Base-by-base conservation (phyloP, 1,140 invertebrate genomes). In the Batillaria attramentaria region DNA sequence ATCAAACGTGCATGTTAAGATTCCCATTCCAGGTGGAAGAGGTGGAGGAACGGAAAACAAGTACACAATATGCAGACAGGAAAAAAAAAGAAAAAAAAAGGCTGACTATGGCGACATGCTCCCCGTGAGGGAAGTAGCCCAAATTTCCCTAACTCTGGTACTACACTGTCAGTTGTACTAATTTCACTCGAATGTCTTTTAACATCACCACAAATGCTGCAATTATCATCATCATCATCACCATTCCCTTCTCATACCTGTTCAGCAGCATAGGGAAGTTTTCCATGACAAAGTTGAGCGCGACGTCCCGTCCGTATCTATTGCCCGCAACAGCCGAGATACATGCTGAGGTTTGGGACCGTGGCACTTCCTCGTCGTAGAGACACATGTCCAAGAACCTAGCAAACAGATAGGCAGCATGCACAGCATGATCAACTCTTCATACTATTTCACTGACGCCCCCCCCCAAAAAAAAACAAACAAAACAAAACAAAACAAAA, bases 381-480 rank as follows among this genome's bases (percentile, higher is more conserved):
- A 75, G 73, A 42, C 73, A 75, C 73, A 75, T 75, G 35, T 75
- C 73, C 16, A 75, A 57, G 57, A 75, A 75, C 54, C 73, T 75
- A 31, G n/a, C n/a, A n/a, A n/a, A n/a, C n/a, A n/a, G n/a, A n/a
- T n/a, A n/a, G n/a, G n/a, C n/a, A n/a, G n/a, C n/a, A n/a, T n/a
- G n/a, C n/a, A n/a, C n/a, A n/a, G n/a, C n/a, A n/a, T n/a, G n/a
- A n/a, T n/a, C n/a, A n/a, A n/a, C n/a, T n/a, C n/a, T n/a, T n/a
- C n/a, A n/a, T n/a, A n/a, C n/a, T n/a, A n/a, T n/a, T n/a, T n/a
- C n/a, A n/a, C n/a, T n/a, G n/a, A n/a, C n/a, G n/a, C n/a, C n/a
- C n/a, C n/a, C n/a, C n/a, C n/a, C n/a, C n/a, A n/a, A n/a, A n/a
- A n/a, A n/a, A n/a, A n/a, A n/a, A n/a, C n/a, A n/a, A n/a, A n/a